phyloP scores from a whole-genome alignment of 2,888 invertebrate species.

The Gymnoscelis rufifasciata region DNA sequence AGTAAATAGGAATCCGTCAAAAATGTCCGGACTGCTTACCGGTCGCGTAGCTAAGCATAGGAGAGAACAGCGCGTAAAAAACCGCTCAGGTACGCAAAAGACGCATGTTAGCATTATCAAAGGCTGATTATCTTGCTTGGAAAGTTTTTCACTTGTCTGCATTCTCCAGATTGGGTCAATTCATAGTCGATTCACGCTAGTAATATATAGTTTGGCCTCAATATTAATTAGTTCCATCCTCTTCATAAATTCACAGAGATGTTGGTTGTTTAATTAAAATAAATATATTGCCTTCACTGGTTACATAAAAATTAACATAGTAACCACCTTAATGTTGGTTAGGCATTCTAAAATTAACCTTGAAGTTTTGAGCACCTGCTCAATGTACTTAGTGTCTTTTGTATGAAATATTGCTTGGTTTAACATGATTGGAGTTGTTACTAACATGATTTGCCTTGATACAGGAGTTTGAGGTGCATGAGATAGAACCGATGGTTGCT shows the following conservation, averaged over 20 bases:
- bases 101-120: constrained; percentile 50
- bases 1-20: constrained; percentile 35
- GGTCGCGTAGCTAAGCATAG: constrained; percentile 66
- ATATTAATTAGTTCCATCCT: constrained; percentile 1
- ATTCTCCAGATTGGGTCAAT: constrained; percentile 31
- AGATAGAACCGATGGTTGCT: constrained; percentile 37
- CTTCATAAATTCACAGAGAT: background rate
- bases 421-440: constrained; percentile 34
- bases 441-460: constrained; percentile 70
- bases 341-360: constrained; percentile 18
- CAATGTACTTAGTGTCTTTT: constrained; percentile 17
- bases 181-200: constrained; percentile 19
- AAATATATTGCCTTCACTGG: too few species aligned
- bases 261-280: too few species aligned
- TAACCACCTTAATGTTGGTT: constrained; percentile 9
- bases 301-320: too few species aligned
- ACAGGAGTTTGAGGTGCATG: constrained; percentile 75
- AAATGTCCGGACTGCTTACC: constrained; percentile 65
- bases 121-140: constrained; percentile 53
- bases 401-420: constrained; percentile 35
- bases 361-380: background rate
- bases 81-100: constrained; percentile 62
- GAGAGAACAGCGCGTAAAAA: constrained; percentile 58
- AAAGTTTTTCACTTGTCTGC: constrained; percentile 42
- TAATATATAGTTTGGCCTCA: background rate